Evolutionary conservation across 2,888 invertebrate genomes (phyloP), one percentile per base, ranked within the genome.

Genomic region (Euclidia mi): DNA sequence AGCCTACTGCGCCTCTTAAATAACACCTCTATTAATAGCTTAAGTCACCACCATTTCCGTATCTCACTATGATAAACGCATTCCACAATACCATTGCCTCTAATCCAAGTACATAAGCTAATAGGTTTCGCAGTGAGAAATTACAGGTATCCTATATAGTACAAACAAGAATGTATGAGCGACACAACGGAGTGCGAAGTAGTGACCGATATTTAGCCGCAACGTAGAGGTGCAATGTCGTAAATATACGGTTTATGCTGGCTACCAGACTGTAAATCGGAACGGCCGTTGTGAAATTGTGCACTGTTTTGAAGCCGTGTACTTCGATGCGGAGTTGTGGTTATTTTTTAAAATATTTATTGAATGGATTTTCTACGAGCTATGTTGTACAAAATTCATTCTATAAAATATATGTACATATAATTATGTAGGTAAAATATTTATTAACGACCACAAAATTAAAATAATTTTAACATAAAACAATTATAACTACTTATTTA

Each of bases 91-190:
- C 12, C 4, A 3, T 17, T 44, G n/a, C 43, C 45, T 28, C 18
- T 15, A 12, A 34, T 0, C 35, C 31, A 2, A 65, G 67, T 73
- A 63, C 48, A 62, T 57, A 59, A 56, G 45, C 56, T 52, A 63
- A 71, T 76, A 71, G 65, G 56, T 56, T 45, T 44, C 51, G 48
- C 51, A 44, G 67, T 71, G 78, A 74, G 69, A 74, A 81, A 82
- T 81, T 69, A 70, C 69, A 69, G 76, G 75, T 77, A 76, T 77
- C 71, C 60, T 72, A 75, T 71, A 79, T 58, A 62, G 62, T 57
- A 65, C 70, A 69, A 82, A 82, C 76, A 51, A 82, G 77, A 61
- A 85, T 76, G 61, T 76, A 79, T 66, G 67, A 56, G 3, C 41
- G 49, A 45, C 17, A 14, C 63, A 47, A 46, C 53, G 48, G 58